These are phyloP conservation scores for Saturnia pavonia DNA, from an alignment of 2,888 invertebrate species.

Conservation along the genomic window DNA sequence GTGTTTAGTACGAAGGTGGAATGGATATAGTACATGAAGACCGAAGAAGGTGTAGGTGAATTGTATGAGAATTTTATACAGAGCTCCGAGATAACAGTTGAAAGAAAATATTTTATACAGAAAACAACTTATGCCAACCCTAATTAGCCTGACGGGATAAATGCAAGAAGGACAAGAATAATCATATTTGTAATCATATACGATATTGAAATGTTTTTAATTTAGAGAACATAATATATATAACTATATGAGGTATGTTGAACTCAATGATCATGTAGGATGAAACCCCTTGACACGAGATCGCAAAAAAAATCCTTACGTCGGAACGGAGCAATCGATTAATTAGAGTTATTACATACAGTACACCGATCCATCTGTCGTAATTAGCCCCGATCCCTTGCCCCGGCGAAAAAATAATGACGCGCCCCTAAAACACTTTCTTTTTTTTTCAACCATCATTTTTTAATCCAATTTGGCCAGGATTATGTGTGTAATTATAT, in stretches of 20 bases:
- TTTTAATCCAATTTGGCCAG: constrained; percentile 82
- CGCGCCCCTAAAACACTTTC: constrained; percentile 80
- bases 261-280: constrained; percentile 30
- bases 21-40: too few species aligned
- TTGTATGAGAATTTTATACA: too few species aligned
- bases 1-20: too few species aligned
- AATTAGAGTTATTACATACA: constrained; percentile 78
- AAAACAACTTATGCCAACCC: too few species aligned
- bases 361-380: constrained; percentile 77
- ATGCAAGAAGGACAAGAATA: too few species aligned
- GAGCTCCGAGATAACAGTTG: too few species aligned
- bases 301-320: constrained; percentile 55
- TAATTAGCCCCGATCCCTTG: constrained; percentile 77
- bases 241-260: constrained; percentile 15
- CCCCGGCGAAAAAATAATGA: constrained; percentile 77
- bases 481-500: constrained; percentile 83
- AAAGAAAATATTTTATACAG: too few species aligned
- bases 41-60: too few species aligned
- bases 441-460: constrained; percentile 68
- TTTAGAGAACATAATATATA: too few species aligned
- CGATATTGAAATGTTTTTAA: not conserved
- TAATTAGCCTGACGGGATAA: too few species aligned
- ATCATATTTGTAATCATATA: not conserved
- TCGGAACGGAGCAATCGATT: constrained; percentile 68
- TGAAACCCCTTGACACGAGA: constrained; percentile 37